Conservation (phyloP, 2,888 invertebrate species). For the Cartodere bifasciata region DNA sequence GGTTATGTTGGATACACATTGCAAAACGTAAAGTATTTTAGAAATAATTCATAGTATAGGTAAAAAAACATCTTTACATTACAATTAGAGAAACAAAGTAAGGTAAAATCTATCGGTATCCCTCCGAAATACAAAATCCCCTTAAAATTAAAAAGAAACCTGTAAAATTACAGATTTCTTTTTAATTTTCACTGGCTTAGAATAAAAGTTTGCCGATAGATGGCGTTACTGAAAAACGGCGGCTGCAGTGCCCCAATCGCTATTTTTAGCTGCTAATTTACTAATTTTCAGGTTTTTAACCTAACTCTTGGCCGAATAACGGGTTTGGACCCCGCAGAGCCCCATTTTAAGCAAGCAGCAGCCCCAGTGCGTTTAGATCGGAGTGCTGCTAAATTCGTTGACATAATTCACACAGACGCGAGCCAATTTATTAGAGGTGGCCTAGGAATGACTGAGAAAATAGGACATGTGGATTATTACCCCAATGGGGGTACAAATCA, state of each 20-base stretch:
- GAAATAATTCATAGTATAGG: no score
- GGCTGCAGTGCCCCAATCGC: conserved; percentile 1
- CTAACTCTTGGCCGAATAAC: conserved; percentile 67
- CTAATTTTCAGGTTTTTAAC: conserved; percentile 42
- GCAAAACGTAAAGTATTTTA: conserved; percentile 51
- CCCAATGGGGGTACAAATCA: conserved; percentile 80
- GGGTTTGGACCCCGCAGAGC: conserved; percentile 86
- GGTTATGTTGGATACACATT: conserved; percentile 74
- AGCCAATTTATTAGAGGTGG: conserved; percentile 63
- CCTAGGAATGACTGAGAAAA: conserved; percentile 67
- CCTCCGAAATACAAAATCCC: no score
- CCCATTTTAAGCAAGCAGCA: conserved; percentile 73
- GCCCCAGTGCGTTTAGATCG: conserved; percentile 72
- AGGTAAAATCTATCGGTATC: no score
- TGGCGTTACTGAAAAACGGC: no score
- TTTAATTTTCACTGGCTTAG: no score
- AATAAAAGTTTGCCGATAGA: no score
- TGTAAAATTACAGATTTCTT: no score
- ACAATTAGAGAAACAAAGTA: no score
- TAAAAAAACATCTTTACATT: no score
- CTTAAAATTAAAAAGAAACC: no score
- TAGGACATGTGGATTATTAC: conserved; percentile 85
- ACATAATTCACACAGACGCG: conserved; percentile 81
- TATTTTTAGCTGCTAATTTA: background rate
- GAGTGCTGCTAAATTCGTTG: conserved; percentile 79